Evolutionary conservation across 1,140 invertebrate genomes (phyloP).

Genomic region (Cherax quadricarinatus): DNA sequence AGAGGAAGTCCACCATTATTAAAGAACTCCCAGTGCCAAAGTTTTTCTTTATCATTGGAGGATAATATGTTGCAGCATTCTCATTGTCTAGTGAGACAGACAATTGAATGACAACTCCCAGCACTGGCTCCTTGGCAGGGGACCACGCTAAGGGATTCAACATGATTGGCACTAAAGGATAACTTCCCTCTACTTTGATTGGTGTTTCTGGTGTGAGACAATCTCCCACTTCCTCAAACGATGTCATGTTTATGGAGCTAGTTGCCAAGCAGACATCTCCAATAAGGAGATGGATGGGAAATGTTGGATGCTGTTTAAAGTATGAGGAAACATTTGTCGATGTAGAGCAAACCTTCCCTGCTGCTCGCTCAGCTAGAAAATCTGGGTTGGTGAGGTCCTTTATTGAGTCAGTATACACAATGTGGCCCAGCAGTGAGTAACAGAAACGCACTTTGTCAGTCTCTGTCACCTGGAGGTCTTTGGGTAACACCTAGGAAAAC

Average conservation of each 20-base stretch:
- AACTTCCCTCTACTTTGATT: constrained; percentile 25
- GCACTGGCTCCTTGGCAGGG: constrained; percentile 27
- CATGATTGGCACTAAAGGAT: constrained; percentile 37
- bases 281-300: constrained; percentile 52
- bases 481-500: constrained; percentile 31
- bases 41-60: neutral
- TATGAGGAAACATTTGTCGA: constrained; percentile 21
- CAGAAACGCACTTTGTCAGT: constrained; percentile 12
- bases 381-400: constrained; percentile 46
- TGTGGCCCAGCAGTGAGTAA: constrained; percentile 36
- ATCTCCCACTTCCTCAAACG: constrained; percentile 20
- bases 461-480: constrained; percentile 3
- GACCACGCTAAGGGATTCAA: constrained; percentile 29
- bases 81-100: constrained; percentile 4
- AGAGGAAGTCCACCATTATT: neutral
- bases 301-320: constrained; percentile 43
- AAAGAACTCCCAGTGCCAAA: neutral
- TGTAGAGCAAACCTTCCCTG: constrained; percentile 36
- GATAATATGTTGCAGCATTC: neutral
- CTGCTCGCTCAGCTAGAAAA: constrained; percentile 41
- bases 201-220: constrained; percentile 15
- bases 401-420: constrained; percentile 43
- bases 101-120: constrained; percentile 32
- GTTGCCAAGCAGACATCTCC: constrained; percentile 49
- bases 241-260: constrained; percentile 17